Conservation (phyloP, 2,888 invertebrate genomes). For the Minunthozetes semirufus region DNA sequence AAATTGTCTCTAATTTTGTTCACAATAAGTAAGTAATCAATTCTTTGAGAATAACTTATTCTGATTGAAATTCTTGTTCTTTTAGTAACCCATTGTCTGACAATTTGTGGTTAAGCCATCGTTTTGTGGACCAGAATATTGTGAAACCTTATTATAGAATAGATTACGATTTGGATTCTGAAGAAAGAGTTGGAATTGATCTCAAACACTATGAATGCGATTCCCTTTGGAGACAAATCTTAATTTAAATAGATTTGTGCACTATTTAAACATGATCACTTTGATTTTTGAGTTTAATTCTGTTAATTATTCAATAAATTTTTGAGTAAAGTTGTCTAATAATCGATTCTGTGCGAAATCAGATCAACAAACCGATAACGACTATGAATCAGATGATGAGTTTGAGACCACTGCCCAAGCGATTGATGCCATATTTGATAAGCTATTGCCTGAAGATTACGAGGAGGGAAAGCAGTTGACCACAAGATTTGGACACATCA, state of each 20-base stretch:
- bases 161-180: neutral
- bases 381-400: neutral
- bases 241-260: neutral
- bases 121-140: neutral
- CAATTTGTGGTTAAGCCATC: neutral
- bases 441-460: constrained; percentile 31
- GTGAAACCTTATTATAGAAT: neutral
- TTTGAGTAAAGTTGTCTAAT: too few species aligned
- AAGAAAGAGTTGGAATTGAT: constrained; percentile 10
- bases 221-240: constrained; percentile 10
- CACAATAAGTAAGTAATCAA: constrained; percentile 24
- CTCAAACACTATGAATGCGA: constrained; percentile 28
- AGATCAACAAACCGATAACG: neutral
- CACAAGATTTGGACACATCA: constrained; percentile 2
- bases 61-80: neutral
- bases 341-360: neutral
- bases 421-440: constrained; percentile 12
- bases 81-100: neutral
- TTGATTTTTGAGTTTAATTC: too few species aligned
- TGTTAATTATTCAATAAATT: too few species aligned
- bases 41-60: neutral
- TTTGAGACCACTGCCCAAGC: too few species aligned
- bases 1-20: constrained; percentile 31
- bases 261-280: too few species aligned
- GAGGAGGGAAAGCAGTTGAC: neutral